Evolutionary conservation across 2,113 vertebrate species (phyloP).

Genomic region (Pollimyrus isidori): DNA sequence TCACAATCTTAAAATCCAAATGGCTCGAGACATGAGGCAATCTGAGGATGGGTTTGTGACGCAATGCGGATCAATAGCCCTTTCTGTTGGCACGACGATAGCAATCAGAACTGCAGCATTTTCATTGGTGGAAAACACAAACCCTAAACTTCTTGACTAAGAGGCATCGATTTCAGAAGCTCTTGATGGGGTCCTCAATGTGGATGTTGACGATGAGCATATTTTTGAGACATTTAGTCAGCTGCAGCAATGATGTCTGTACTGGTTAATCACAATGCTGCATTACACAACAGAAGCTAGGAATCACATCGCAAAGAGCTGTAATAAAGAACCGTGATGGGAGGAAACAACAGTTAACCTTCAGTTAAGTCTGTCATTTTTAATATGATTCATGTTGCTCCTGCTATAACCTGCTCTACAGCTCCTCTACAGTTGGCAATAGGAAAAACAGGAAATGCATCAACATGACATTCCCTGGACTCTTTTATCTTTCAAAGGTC

Average conservation of each 20-base stretch:
- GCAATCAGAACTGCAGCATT: constrained; percentile 33
- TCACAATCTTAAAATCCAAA: constrained; percentile 19
- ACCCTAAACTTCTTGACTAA: constrained; percentile 33
- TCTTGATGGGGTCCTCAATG: constrained; percentile 3
- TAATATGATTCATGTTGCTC: neutral
- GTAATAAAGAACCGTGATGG: neutral
- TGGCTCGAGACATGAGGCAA: constrained; percentile 25
- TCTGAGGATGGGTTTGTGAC: constrained; percentile 17
- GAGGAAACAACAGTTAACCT: neutral
- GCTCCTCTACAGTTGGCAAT: neutral
- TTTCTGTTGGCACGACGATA: constrained; percentile 35
- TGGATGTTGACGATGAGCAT: neutral
- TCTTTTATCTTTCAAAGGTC: constrained; percentile 14
- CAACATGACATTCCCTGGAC: neutral
- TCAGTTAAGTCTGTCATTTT: neutral
- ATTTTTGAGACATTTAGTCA: neutral
- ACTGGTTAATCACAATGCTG: neutral
- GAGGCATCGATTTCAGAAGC: constrained; percentile 39
- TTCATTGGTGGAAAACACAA: constrained; percentile 2
- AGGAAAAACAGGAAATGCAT: neutral
- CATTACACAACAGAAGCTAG: neutral
- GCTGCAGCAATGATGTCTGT: neutral
- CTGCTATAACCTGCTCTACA: neutral
- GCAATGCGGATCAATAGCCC: constrained; percentile 32
- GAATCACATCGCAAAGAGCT: neutral